Evolutionary conservation across 2,113 vertebrate genomes (phyloP).

Genomic region (Crotalus viridis): DNA sequence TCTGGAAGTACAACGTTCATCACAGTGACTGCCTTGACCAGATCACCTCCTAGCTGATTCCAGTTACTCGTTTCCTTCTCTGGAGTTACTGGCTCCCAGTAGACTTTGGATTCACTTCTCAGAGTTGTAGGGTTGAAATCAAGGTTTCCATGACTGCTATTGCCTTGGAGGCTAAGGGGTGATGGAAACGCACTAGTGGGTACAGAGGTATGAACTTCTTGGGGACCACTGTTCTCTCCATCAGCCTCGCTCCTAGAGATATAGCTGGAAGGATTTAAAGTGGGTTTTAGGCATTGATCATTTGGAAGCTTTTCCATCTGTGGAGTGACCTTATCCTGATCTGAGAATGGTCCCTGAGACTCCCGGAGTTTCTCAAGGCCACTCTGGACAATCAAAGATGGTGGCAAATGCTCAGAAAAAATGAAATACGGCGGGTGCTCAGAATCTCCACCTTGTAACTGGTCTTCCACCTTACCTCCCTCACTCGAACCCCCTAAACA

Average conservation of each 20-base stretch:
- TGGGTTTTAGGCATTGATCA: neutral
- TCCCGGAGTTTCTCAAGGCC: neutral
- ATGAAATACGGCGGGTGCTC: neutral
- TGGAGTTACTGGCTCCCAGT: neutral
- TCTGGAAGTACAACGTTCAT: neutral
- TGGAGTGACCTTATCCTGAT: neutral
- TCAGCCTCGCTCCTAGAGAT: neutral
- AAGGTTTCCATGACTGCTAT: neutral
- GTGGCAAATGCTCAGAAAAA: neutral
- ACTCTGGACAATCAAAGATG: neutral
- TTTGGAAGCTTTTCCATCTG: neutral
- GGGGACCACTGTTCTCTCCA: neutral
- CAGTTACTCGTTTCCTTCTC: neutral
- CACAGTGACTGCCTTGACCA: neutral
- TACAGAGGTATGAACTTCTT: neutral
- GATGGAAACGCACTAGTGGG: neutral
- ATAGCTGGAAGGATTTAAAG: neutral
- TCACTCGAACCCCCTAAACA: neutral
- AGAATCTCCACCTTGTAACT: neutral
- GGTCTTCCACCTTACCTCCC: neutral
- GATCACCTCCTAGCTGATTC: neutral
- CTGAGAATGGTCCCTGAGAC: neutral
- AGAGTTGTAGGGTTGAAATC: neutral
- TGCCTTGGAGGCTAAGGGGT: neutral
- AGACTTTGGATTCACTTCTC: neutral